Percentiles rank a stretch among this genome's conserved stretches.
Evolutionary conservation across 2,888 invertebrate genomes (phyloP).

Genomic region (Callosobruchus maculatus): DNA sequence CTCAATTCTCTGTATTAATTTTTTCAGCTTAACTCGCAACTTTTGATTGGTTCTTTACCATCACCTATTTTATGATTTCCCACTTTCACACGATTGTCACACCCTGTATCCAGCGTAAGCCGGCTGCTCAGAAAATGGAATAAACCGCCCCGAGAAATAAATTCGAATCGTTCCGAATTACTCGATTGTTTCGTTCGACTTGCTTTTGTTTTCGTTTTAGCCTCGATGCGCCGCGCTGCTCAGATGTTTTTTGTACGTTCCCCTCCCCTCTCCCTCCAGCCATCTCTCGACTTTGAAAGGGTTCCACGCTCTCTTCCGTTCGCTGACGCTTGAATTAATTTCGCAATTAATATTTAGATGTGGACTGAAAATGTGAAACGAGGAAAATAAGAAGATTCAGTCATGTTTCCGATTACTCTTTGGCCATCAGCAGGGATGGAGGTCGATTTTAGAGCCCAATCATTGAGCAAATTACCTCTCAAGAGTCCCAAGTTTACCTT

Average conservation of each 20-base stretch:
- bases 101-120: constrained; percentile 4
- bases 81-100: background rate
- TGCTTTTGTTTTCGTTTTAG: constrained; percentile 31
- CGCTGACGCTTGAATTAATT: background rate
- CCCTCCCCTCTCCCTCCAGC: background rate
- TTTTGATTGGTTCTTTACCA: too few relatives aligned
- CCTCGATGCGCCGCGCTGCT: constrained; percentile 28
- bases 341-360: background rate
- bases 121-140: constrained; percentile 22
- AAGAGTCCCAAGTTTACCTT: too few relatives aligned
- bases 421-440: too few relatives aligned
- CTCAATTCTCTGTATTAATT: too few relatives aligned
- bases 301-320: background rate
- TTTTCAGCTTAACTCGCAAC: too few relatives aligned
- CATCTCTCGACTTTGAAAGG: background rate
- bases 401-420: too few relatives aligned
- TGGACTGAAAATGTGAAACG: background rate
- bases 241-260: constrained; percentile 21
- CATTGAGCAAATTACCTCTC: too few relatives aligned
- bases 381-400: background rate
- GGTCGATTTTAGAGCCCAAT: too few relatives aligned
- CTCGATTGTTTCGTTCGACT: constrained; percentile 32
- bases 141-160: constrained; percentile 30
- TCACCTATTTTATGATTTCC: too few relatives aligned
- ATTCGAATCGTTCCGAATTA: constrained; percentile 41